Conservation (phyloP, 2,113 vertebrate genomes). For the Tragulus kanchil region DNA sequence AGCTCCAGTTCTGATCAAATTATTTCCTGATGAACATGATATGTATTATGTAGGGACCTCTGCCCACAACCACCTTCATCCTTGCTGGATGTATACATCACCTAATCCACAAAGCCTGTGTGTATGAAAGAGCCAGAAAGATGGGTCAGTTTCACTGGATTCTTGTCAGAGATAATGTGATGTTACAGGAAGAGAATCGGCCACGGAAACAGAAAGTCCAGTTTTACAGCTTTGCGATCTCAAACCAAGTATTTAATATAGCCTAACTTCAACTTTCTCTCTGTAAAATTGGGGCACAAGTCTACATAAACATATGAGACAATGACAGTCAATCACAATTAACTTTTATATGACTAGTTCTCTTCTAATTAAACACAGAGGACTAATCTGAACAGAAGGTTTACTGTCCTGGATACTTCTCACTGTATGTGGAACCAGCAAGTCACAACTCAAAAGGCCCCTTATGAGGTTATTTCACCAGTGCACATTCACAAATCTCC, state of each 20-base stretch:
- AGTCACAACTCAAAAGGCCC: conserved; percentile 5
- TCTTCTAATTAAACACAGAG: conserved; percentile 40
- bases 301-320: conserved; percentile 2
- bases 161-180: neutral
- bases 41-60: neutral
- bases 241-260: neutral
- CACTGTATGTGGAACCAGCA: neutral
- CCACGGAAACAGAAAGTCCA: neutral
- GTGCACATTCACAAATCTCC: conserved; percentile 62
- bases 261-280: conserved; percentile 17
- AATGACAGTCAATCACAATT: conserved; percentile 2
- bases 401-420: neutral
- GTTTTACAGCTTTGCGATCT: neutral
- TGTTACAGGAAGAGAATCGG: neutral
- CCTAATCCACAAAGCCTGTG: neutral
- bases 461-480: conserved; percentile 36
- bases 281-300: neutral
- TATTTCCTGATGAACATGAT: neutral
- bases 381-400: neutral
- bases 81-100: neutral
- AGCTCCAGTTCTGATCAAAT: neutral
- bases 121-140: neutral
- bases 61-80: neutral
- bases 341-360: neutral
- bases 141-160: conserved; percentile 1